Evolutionary conservation across 2,113 vertebrate species (phyloP), one percentile per base, ranked within the genome.

Genomic region (Climacteris rufus): DNA sequence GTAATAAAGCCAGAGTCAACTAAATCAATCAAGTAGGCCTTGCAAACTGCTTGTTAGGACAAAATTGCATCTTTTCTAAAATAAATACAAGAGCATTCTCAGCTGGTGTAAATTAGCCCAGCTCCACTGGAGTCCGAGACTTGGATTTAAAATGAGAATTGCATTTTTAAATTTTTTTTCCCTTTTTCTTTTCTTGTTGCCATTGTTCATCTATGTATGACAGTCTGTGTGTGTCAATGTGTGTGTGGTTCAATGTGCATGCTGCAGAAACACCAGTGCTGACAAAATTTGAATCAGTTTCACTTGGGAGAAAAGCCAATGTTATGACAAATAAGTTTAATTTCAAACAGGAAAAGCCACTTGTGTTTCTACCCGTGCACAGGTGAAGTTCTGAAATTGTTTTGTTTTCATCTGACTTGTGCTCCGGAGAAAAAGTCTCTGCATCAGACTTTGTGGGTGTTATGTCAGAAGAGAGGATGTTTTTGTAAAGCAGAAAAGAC

Each of bases 41-140:
- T 88, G 65, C 90, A 96, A 95, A 94, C 94, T 95, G 94, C 94
- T 96, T 95, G 92, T 95, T 96, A 96, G 96, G 93, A 94, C 76
- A 96, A 96, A 96, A 97, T 90, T 96, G 93, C 90, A 89, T 94
- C 85, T 96, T 93, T 97, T 96, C 90, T 96, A 96, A 95, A 95
- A 96, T 96, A 96, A 97, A 97, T 96, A 96, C 64, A 92, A 96
- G 83, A 94, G 47, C 90, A 90, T 95, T 93, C 96, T 96, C 93
- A 96, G 93, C 94, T 96, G 96, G 92, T 94, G 93, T 92, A 97
- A 97, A 96, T 96, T 96, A 97, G 76, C 53, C 71, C 68, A 93
- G 76, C 92, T 94, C 94, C 76, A 93, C 79, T 96, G 88, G 93
- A 97, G 93, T 89, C 88, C 50, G 7, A 95, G 68, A 78, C 83